These are phyloP conservation scores for Cladopsammia gracilis DNA, from an alignment of 64 coral and sea anemone genomes.

Conservation along the genomic window DNA sequence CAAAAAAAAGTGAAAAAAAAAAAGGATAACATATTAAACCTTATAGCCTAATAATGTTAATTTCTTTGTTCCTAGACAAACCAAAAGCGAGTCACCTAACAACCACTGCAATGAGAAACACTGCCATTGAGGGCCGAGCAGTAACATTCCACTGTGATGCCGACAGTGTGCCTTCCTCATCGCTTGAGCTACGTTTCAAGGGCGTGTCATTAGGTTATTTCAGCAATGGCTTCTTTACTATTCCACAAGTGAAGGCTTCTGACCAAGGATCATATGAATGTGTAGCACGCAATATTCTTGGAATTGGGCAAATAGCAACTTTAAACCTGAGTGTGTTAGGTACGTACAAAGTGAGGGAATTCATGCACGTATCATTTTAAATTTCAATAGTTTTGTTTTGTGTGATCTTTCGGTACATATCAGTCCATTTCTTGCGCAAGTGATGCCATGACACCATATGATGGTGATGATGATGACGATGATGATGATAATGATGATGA, in stretches of 20 bases:
- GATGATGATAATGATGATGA: too few species aligned
- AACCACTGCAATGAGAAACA: neutral
- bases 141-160: conserved; percentile 18
- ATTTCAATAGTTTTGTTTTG: neutral
- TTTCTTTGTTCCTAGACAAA: neutral
- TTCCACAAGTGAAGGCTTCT: neutral
- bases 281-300: conserved; percentile 18
- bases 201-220: neutral
- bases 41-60: too few species aligned
- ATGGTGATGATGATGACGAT: too few species aligned
- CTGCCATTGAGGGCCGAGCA: neutral
- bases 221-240: neutral
- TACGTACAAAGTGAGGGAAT: neutral
- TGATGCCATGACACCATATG: too few species aligned
- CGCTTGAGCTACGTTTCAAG: conserved; percentile 7
- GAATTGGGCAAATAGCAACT: neutral
- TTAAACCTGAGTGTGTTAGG: neutral
- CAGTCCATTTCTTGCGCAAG: too few species aligned
- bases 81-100: neutral
- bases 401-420: too few species aligned
- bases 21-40: too few species aligned
- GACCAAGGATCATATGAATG: conserved; percentile 21
- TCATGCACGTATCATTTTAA: too few species aligned
- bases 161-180: conserved; percentile 4
- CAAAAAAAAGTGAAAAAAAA: too few species aligned